Evolutionary conservation across 2,797 vertebrate genomes (phyloP), one percentile per base, ranked within the genome.

Genomic region (Coilia nasus): DNA sequence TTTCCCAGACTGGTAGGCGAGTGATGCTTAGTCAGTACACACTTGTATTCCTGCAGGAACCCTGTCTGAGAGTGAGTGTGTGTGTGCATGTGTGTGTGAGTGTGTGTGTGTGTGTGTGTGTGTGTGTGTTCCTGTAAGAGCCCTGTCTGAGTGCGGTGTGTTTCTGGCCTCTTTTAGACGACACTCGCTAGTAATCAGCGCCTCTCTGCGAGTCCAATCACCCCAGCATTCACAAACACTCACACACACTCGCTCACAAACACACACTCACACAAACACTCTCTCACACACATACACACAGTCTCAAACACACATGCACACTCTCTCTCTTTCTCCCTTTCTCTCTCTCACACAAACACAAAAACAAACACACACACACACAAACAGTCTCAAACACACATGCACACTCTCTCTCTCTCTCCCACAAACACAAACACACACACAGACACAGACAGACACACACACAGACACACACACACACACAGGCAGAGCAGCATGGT

Each of bases 21-120:
- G 25, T 67, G 11, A 28, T 67, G 62, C 62, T 67, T 86, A 86
- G 87, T 56, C 50, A 14, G 0, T 47, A 25, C 9, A 64, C 60
- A 64, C 35, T 41, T 41, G 35, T 41, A 41, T 35, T 80, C 35
- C 0, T 81, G 46, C 75, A n/a, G 14, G 7, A 14, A 15, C 47
- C 23, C 47, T 81, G 28, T 44, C 78, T 44, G 44, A 44, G 7
- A 41, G 78, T 81, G 78, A 44, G 50, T 54, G 7, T 54, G 50
- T 54, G 21, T 81, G 78, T 44, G 78, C n/a, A 35, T 44, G 78
- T 81, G 78, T 21, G 78, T 44, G 44, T 81, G 78, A 3, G 78
- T 6, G 28, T 35, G 78, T 23, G 41, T 17, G 14, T 81, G 78
- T 47, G 78, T 47, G 35, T 46, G 47, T 46, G 35, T 54, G 50